Percentiles rank a stretch among this genome's conserved stretches.
phyloP scores from a whole-genome alignment of 2,113 vertebrate species.

The Mus spicilegus region DNA sequence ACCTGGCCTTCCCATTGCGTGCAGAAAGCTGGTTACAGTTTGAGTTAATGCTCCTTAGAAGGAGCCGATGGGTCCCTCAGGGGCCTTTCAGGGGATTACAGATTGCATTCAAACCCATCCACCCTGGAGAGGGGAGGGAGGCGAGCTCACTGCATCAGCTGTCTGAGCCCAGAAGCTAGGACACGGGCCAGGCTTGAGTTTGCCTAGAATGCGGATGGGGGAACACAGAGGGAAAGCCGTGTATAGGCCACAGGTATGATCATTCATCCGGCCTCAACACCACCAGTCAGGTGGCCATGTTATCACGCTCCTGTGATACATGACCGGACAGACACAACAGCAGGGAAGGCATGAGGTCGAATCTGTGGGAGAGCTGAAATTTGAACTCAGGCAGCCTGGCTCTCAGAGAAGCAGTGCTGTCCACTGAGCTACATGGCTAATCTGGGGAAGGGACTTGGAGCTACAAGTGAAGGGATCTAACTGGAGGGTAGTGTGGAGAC shows the following conservation, averaged over 20 bases:
- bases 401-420: background rate
- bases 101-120: slow-evolving; percentile 85
- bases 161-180: slow-evolving; percentile 12
- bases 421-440: background rate
- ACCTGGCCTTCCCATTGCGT: slow-evolving; percentile 52
- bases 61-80: slow-evolving; percentile 85
- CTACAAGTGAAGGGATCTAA: fast-evolving
- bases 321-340: background rate
- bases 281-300: background rate
- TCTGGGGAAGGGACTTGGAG: background rate
- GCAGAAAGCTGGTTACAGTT: slow-evolving; percentile 82
- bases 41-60: slow-evolving; percentile 89
- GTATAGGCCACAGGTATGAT: background rate
- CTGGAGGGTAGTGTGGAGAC: background rate
- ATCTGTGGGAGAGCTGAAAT: background rate
- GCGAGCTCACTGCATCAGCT: slow-evolving; percentile 64
- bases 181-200: background rate
- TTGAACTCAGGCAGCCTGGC: background rate
- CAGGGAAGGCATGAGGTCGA: background rate
- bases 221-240: background rate
- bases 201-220: background rate
- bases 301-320: background rate
- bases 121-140: slow-evolving; percentile 66
- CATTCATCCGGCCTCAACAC: background rate
- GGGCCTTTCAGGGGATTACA: slow-evolving; percentile 86